A percentile compares a stretch with the other conserved stretches of the same genome.
These are phyloP conservation scores for Carcharodon carcharias DNA, from an alignment of 2,797 vertebrate species.

Conservation along the genomic window DNA sequence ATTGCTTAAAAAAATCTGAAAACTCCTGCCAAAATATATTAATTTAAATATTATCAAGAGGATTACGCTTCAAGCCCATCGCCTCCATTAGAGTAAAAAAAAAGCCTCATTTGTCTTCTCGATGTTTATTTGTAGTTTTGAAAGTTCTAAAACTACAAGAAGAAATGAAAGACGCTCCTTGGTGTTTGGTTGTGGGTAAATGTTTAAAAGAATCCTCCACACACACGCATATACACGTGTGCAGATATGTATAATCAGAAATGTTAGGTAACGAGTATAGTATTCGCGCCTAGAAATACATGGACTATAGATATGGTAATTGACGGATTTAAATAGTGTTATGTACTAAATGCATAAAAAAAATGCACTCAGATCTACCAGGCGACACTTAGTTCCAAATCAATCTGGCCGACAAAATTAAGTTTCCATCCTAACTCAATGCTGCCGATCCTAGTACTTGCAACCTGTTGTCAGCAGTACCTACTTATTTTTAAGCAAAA, in stretches of 20 bases:
- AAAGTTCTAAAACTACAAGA: not conserved
- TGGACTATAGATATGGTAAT: not conserved
- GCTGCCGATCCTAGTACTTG: not conserved
- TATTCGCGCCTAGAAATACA: not conserved
- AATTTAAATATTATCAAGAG: not conserved
- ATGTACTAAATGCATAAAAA: not conserved
- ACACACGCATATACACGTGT: not conserved
- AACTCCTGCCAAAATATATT: not conserved
- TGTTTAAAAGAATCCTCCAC: not conserved
- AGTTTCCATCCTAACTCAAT: not conserved
- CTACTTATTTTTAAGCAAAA: not conserved
- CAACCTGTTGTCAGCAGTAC: not conserved
- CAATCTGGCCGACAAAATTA: not conserved
- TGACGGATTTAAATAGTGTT: not conserved
- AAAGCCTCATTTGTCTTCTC: not conserved
- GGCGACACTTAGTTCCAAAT: not conserved
- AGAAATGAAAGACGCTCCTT: not conserved
- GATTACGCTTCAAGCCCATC: no score
- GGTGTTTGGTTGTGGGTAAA: not conserved
- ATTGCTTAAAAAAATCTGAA: not conserved
- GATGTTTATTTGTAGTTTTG: not conserved
- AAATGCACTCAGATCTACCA: not conserved
- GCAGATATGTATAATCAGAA: not conserved
- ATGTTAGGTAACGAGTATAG: not conserved
- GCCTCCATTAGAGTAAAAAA: not conserved